phyloP scores from a whole-genome alignment of 2,113 vertebrate genomes.

The Chlorocebus sabaeus region DNA sequence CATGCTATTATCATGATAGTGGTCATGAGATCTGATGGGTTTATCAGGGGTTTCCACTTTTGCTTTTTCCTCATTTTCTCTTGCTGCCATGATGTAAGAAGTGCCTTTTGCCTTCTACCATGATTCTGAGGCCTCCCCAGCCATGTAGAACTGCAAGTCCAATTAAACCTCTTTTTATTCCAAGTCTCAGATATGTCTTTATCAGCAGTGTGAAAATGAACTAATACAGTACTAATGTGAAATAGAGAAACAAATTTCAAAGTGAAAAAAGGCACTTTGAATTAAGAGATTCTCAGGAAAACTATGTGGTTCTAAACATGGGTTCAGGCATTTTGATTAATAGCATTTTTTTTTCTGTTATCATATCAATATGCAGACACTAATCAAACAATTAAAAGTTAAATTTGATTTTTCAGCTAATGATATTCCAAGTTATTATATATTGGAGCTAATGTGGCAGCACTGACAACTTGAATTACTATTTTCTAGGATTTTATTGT shows the following conservation, averaged over 20 bases:
- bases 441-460: not conserved
- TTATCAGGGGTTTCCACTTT: no score
- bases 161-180: no score
- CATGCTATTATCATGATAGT: no score
- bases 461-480: not conserved
- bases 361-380: not conserved
- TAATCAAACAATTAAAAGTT: not conserved
- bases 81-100: no score
- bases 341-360: not conserved
- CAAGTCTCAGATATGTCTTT: no score
- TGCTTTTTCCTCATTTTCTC: no score
- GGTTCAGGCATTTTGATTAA: not conserved
- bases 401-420: not conserved
- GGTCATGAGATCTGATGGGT: no score
- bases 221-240: not conserved
- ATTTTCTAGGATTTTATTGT: not conserved
- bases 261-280: not conserved
- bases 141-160: no score
- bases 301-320: not conserved
- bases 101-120: no score
- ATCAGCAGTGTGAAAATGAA: no score
- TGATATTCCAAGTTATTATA: not conserved
- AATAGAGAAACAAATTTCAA: not conserved
- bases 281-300: not conserved
- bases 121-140: no score